Conservation (phyloP, 2,888 invertebrate species). For the Hecatera dysodea region DNA sequence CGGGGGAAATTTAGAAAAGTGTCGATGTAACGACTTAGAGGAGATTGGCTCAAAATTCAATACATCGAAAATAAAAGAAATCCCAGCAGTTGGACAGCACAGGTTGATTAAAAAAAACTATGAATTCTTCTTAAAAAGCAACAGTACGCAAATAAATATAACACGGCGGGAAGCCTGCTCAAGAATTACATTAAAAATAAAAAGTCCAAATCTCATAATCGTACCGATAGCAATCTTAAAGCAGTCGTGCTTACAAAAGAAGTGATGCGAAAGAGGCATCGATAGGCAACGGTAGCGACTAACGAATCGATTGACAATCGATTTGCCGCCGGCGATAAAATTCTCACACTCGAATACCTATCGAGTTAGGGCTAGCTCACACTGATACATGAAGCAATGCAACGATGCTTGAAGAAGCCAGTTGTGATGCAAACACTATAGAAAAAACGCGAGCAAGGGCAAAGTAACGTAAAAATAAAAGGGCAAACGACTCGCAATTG, state of each 20-base stretch:
- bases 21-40: too few relatives aligned
- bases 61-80: too few relatives aligned
- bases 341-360: constrained; percentile 65
- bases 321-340: constrained; percentile 69
- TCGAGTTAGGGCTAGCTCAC: constrained; percentile 34
- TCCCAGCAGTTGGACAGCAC: too few relatives aligned
- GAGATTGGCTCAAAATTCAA: too few relatives aligned
- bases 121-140: not conserved
- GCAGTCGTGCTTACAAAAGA: constrained; percentile 67
- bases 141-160: too few relatives aligned
- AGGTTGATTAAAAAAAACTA: not conserved
- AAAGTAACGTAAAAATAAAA: too few relatives aligned
- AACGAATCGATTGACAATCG: constrained; percentile 75
- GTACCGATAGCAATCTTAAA: constrained; percentile 62
- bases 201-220: constrained; percentile 38
- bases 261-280: constrained; percentile 74
- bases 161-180: too few relatives aligned
- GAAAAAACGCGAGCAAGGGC: too few relatives aligned
- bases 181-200: constrained; percentile 11
- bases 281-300: constrained; percentile 75
- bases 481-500: too few relatives aligned
- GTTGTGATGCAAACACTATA: not conserved
- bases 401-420: not conserved
- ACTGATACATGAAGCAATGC: not conserved
- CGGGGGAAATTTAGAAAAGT: too few relatives aligned